Conservation (phyloP, 2,113 vertebrate species). For the Thryonomys swinderianus region DNA sequence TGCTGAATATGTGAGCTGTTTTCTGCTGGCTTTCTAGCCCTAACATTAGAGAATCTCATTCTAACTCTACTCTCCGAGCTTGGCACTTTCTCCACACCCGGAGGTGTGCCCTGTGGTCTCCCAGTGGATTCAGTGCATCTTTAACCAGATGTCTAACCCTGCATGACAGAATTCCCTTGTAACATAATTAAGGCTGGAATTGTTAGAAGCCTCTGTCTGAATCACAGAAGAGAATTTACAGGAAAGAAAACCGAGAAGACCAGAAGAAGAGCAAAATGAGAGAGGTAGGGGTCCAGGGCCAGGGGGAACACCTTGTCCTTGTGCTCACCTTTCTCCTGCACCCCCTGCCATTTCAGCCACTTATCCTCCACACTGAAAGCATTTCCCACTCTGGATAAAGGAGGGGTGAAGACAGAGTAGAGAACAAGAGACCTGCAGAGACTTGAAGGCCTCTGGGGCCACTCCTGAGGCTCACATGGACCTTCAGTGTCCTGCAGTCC, state of each 20-base stretch:
- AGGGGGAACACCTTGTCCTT: neutral
- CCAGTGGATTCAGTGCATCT: neutral
- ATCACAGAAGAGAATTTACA: neutral
- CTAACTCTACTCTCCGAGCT: rapidly evolving
- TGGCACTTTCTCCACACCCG: neutral
- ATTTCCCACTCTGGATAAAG: neutral
- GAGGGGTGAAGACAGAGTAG: neutral
- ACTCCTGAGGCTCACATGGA: neutral
- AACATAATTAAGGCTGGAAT: neutral
- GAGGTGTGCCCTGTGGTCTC: neutral
- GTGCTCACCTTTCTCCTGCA: neutral
- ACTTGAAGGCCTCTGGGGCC: neutral
- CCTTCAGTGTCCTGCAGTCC: neutral
- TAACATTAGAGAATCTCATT: neutral
- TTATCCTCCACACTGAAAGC: too few relatives aligned
- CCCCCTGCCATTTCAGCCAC: too few relatives aligned
- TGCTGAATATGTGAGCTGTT: too few relatives aligned
- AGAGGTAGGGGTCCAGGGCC: neutral
- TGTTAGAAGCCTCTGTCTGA: neutral
- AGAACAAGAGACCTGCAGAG: neutral
- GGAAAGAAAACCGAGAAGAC: neutral
- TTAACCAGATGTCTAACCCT: neutral
- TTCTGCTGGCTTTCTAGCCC: neutral
- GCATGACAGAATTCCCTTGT: neutral
- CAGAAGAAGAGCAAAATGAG: neutral